Percentiles rank a stretch among this genome's conserved stretches.
Conservation (phyloP, 2,797 vertebrate genomes). For the Artibeus jamaicensis region DNA sequence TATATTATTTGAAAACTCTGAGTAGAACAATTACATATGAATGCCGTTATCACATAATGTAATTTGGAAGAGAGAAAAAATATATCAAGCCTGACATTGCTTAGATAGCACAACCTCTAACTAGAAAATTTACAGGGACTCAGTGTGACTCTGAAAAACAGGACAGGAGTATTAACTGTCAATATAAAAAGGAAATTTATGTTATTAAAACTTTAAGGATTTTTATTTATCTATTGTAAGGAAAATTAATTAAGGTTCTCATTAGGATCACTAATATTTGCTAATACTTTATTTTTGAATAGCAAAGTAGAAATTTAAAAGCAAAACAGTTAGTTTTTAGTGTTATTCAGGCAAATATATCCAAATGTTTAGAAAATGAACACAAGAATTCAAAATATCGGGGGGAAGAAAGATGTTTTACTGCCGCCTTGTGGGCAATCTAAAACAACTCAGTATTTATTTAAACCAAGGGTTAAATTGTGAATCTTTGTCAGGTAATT, state of each 20-base stretch:
- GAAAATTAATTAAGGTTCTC: constrained; percentile 79
- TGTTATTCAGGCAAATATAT: constrained; percentile 85
- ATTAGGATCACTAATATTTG: constrained; percentile 81
- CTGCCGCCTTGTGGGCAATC: constrained; percentile 96
- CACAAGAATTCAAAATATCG: constrained; percentile 19
- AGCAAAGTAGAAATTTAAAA: constrained; percentile 85
- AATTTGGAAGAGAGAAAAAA: neutral
- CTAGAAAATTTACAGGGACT: constrained; percentile 70
- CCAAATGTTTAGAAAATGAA: constrained; percentile 71
- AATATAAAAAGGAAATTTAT: constrained; percentile 75
- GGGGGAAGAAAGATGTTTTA: constrained; percentile 85
- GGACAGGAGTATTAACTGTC: constrained; percentile 74
- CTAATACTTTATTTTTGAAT: constrained; percentile 81
- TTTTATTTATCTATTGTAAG: constrained; percentile 65
- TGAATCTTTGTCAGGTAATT: constrained; percentile 63
- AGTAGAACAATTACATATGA: neutral
- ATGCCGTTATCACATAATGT: neutral
- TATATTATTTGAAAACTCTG: constrained; percentile 12
- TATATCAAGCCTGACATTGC: neutral
- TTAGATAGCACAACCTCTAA: constrained; percentile 38
- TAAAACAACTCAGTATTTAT: constrained; percentile 30
- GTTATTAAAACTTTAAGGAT: constrained; percentile 80
- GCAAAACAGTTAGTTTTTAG: constrained; percentile 84
- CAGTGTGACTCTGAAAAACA: constrained; percentile 56
- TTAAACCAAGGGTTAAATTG: constrained; percentile 49